Percentiles rank a stretch among this genome's conserved stretches.
Conservation (phyloP, 2,113 vertebrate species). For the Trochalopteron elliotii region DNA sequence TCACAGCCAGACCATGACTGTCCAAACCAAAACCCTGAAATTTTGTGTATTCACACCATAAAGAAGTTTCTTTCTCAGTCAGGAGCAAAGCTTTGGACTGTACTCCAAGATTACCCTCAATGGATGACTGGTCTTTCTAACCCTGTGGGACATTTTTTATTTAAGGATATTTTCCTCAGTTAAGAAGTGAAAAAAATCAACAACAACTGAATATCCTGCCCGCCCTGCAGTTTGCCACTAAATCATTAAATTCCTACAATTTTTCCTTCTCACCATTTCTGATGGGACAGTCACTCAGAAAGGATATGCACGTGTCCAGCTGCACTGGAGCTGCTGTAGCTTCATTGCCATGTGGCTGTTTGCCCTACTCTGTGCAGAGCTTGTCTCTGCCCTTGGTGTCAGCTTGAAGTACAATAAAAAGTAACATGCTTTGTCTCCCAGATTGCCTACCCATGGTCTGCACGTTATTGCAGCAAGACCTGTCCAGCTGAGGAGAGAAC, state of each 20-base stretch:
- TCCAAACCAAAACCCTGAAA: background rate
- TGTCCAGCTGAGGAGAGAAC: background rate
- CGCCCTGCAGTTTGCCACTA: background rate
- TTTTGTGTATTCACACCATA: background rate
- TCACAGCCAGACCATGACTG: background rate
- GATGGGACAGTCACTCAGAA: background rate
- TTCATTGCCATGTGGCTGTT: background rate
- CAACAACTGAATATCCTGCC: background rate
- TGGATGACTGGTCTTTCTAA: background rate
- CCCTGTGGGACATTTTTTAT: background rate
- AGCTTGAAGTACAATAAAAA: background rate
- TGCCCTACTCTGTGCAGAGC: background rate
- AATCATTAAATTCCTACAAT: background rate
- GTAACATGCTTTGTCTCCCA: background rate
- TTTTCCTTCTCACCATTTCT: background rate
- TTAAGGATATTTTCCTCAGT: background rate
- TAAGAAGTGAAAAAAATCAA: background rate
- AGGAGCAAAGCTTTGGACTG: background rate
- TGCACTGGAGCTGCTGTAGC: background rate
- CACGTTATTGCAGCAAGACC: background rate
- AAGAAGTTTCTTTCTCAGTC: background rate
- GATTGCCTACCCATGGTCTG: background rate
- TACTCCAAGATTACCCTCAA: background rate
- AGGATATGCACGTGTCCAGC: fast-evolving
- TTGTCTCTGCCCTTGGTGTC: background rate